Evolutionary conservation across 2,888 invertebrate genomes (phyloP).

Genomic region (Melanophora roralis): DNA sequence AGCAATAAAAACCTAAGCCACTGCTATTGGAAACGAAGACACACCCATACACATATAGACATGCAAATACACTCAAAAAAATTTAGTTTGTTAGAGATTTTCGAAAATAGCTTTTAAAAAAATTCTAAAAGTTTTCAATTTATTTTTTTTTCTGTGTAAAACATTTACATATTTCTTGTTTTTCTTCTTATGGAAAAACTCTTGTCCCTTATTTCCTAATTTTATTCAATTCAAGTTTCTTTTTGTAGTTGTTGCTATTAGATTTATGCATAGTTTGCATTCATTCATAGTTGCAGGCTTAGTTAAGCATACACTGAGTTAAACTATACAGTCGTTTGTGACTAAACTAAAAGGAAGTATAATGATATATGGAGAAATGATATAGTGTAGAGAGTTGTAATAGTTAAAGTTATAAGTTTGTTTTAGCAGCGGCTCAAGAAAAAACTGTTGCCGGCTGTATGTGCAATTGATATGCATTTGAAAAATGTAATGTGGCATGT

Average conservation of each 20-base stretch:
- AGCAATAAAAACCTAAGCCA: conserved; percentile 52
- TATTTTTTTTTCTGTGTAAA: conserved; percentile 24
- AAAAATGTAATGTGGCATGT: conserved; percentile 63
- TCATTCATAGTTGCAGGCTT: conserved; percentile 69
- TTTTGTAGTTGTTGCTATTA: conserved; percentile 42
- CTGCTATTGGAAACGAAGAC: conserved; percentile 7
- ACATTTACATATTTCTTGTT: conserved; percentile 33
- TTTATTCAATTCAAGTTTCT: conserved; percentile 40
- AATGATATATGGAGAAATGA: conserved; percentile 62
- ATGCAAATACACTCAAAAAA: neutral
- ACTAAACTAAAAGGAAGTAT: conserved; percentile 52
- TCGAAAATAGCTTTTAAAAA: neutral
- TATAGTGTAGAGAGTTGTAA: conserved; percentile 40
- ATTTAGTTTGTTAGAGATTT: neutral
- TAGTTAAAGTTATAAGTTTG: conserved; percentile 36
- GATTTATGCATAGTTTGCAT: conserved; percentile 65
- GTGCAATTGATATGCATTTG: conserved; percentile 60
- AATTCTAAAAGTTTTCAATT: neutral
- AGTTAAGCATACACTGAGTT: conserved; percentile 55
- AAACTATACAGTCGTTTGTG: conserved; percentile 16
- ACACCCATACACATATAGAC: neutral
- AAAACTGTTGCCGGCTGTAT: conserved; percentile 49
- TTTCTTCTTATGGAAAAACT: conserved; percentile 66
- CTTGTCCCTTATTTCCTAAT: neutral
- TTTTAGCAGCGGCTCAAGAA: conserved; percentile 7